Base-by-base conservation (phyloP, 2,113 vertebrate genomes). In the Chloropsis hardwickii region DNA sequence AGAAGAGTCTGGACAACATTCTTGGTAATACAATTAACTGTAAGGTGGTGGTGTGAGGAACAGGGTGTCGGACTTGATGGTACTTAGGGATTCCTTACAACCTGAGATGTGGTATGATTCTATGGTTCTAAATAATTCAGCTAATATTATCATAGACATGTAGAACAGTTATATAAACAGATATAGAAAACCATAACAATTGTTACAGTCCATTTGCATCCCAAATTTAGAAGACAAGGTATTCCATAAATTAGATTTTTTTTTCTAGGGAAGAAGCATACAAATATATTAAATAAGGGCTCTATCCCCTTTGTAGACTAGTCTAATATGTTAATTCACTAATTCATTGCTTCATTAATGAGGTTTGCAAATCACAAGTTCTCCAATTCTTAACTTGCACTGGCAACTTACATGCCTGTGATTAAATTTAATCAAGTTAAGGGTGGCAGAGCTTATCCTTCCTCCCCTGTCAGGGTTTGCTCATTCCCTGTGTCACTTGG, bases 401-500 rank as follows among this genome's bases (percentile, higher is more conserved):
- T 45, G 60, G 17, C 15, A 65, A 44, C 12, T 70, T 13, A 10
- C 0, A 0, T n/a, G 8, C 8, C n/a, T 27, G 1, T 5, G 9
- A 70, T 24, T 50, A 61, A 70, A 47, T 28, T 40, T 47, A 27
- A 50, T 19, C 2, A 9, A 86, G 31, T 37, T 27, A 54, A 67
- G 23, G 5, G 29, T n/a, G 14, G 13, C 17, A 72, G 35, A 13
- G 6, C 10, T 72, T 35, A 25, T 24, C 31, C 10, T 64, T 54
- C 27, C 27, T 87, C 2, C 1, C 0, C 27, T 2, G 0, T 14
- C 23, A 72, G 15, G 17, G 9, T 62, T 24, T 74, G 18, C 2
- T 11, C 5, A 3, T 72, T 73, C 47, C 22, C 12, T 44, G 11
- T n/a, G 17, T 45, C 45, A 60, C 33, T 42, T 0, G 0, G 22